A percentile compares a stretch with the other conserved stretches of the same genome.
These are phyloP conservation scores for Cheilosia vulpina DNA, from an alignment of 2,888 invertebrate genomes.

Conservation along the genomic window DNA sequence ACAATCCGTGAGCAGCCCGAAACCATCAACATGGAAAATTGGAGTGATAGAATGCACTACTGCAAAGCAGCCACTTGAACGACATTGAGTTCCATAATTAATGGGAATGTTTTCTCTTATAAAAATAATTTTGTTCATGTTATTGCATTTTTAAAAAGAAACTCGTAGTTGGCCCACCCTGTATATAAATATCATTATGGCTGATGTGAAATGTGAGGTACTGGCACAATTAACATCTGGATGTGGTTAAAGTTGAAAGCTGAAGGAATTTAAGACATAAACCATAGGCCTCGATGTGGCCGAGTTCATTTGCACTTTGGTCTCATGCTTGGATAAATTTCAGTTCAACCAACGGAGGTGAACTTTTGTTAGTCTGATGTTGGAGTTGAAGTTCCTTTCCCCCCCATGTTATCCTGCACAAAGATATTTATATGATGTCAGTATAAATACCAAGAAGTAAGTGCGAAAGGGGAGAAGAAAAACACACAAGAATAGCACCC, in stretches of 20 bases:
- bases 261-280: conserved; percentile 30
- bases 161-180: no score
- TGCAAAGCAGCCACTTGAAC: no score
- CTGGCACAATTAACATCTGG: conserved; percentile 60
- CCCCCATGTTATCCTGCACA: conserved; percentile 13
- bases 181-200: conserved; percentile 18
- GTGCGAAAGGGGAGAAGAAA: not conserved
- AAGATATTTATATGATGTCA: not conserved
- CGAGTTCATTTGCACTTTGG: conserved; percentile 61
- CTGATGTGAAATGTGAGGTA: conserved; percentile 18
- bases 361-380: conserved; percentile 44
- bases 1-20: no score
- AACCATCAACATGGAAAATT: no score
- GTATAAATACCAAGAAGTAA: not conserved
- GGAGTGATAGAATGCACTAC: no score
- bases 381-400: conserved; percentile 7
- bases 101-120: no score
- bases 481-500: conserved; percentile 12
- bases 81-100: no score
- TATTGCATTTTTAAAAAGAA: no score
- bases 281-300: conserved; percentile 6
- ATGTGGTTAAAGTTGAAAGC: not conserved
- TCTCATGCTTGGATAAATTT: conserved; percentile 40
- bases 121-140: no score
- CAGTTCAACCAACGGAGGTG: conserved; percentile 69